Conservation (phyloP, 1,140 invertebrate genomes). For the Aplysia californica region DNA sequence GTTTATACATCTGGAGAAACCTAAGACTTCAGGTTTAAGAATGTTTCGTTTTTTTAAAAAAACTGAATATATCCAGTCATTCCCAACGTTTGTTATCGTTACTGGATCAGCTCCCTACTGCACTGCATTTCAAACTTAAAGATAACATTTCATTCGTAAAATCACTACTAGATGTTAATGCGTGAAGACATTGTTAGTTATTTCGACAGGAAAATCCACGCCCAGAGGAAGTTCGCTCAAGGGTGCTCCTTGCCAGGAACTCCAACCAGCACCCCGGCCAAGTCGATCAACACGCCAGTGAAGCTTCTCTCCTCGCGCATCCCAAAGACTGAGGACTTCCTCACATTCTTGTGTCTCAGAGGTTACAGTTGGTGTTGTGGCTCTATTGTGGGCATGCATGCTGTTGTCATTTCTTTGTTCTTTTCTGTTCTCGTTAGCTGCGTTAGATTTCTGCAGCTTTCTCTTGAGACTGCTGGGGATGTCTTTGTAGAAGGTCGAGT, state of each 20-base stretch:
- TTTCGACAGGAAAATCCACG: constrained; percentile 74
- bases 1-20: background rate
- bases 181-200: constrained; percentile 24
- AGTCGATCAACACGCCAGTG: constrained; percentile 63
- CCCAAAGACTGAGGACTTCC: constrained; percentile 90
- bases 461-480: no score
- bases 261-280: constrained; percentile 71
- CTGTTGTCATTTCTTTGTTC: background rate
- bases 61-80: no score
- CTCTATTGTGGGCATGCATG: background rate
- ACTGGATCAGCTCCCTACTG: background rate
- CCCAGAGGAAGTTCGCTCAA: constrained; percentile 92
- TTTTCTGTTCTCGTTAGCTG: no score
- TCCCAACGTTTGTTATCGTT: no score
- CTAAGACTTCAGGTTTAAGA: no score
- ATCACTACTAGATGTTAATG: constrained; percentile 21
- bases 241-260: constrained; percentile 74
- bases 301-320: constrained; percentile 47
- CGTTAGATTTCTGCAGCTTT: no score
- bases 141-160: no score
- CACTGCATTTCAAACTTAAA: no score
- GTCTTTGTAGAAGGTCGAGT: no score
- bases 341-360: constrained; percentile 89
- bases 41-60: no score
- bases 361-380: constrained; percentile 69